Percentiles rank a stretch among this genome's conserved stretches.
phyloP scores from a whole-genome alignment of 2,113 vertebrate genomes.

The Halichoerus grypus region DNA sequence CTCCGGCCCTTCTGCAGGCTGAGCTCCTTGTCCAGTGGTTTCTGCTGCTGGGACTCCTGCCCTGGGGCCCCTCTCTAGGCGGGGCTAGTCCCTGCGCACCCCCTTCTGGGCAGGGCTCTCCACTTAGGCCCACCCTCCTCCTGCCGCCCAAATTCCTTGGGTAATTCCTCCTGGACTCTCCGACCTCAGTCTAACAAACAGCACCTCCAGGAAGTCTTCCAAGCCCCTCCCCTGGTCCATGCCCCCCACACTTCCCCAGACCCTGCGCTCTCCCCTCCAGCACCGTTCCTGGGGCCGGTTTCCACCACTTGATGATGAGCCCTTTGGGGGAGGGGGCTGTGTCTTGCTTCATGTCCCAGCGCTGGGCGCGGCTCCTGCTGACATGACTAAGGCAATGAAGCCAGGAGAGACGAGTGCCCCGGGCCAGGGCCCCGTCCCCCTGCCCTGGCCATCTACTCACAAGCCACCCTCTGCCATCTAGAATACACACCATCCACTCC shows the following conservation, averaged over 20 bases:
- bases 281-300: background rate
- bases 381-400: accelerated
- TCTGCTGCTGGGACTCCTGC: background rate
- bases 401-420: background rate
- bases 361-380: no score
- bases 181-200: background rate
- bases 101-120: background rate
- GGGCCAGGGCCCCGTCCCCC: no score
- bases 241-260: background rate
- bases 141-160: accelerated
- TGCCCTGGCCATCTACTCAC: background rate
- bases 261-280: accelerated
- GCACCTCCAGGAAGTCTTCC: background rate
- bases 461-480: no score
- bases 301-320: accelerated
- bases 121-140: background rate
- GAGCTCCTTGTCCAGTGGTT: background rate
- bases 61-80: accelerated
- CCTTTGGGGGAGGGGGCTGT: accelerated
- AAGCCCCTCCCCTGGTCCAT: background rate
- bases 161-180: background rate
- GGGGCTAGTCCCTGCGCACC: accelerated
- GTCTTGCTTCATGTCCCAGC: background rate
- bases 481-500: accelerated
- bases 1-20: background rate